These are phyloP conservation scores for Tokudaia tokunoshimensis DNA, from an alignment of 2,797 vertebrate genomes.

Conservation along the genomic window DNA sequence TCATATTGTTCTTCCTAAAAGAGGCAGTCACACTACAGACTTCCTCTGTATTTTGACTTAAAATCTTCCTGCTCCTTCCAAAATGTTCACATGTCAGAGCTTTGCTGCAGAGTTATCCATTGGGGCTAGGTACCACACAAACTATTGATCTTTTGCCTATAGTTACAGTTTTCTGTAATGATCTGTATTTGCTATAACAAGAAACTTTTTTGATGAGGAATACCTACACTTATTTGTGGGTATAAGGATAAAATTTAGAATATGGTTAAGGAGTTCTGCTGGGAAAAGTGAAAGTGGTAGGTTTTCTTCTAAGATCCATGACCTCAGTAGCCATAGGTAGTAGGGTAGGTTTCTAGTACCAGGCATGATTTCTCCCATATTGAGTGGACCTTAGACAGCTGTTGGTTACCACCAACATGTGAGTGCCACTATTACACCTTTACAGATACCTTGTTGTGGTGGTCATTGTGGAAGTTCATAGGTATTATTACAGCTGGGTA, in stretches of 20 bases:
- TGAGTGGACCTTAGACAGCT: background rate
- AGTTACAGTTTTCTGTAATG: background rate
- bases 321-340: background rate
- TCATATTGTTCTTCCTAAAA: background rate
- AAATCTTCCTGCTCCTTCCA: background rate
- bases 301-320: background rate
- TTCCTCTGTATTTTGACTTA: background rate
- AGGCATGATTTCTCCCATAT: background rate
- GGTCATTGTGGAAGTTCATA: background rate
- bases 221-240: background rate
- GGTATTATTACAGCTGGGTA: background rate
- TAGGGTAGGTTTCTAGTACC: background rate
- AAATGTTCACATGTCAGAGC: background rate
- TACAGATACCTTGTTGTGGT: background rate
- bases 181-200: background rate
- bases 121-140: background rate
- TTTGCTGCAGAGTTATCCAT: background rate
- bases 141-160: background rate
- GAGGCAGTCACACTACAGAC: background rate
- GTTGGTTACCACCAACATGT: background rate
- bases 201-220: background rate
- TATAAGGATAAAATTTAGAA: background rate
- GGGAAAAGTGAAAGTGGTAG: background rate
- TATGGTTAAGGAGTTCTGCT: background rate
- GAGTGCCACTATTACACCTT: background rate